Evolutionary conservation across 2,797 vertebrate genomes (phyloP).

Genomic region (Presbytis comata): DNA sequence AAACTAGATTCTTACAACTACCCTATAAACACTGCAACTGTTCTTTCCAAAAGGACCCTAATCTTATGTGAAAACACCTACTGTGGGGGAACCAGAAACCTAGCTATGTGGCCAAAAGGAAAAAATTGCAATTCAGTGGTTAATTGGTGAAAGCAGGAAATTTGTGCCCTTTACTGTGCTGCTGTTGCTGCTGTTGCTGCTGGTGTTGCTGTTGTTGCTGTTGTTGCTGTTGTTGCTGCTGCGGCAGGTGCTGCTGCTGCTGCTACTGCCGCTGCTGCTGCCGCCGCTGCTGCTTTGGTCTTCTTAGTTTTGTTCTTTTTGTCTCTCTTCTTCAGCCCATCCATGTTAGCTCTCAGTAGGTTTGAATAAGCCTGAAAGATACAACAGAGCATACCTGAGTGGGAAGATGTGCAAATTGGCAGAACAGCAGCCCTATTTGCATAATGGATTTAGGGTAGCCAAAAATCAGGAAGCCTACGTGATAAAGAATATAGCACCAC

Average conservation of each 20-base stretch:
- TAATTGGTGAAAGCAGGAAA: background rate
- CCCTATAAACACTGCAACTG: background rate
- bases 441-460: background rate
- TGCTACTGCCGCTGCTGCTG: no score
- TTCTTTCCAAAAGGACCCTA: constrained; percentile 20
- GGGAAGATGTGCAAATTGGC: background rate
- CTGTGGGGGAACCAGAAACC: background rate
- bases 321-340: constrained; percentile 99
- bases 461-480: background rate
- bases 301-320: constrained; percentile 99
- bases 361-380: constrained; percentile 95
- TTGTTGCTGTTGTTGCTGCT: no score
- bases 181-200: no score
- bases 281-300: constrained; percentile 87
- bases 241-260: no score
- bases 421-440: background rate
- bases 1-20: constrained; percentile 36
- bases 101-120: background rate
- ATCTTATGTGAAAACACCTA: constrained; percentile 8
- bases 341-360: constrained; percentile 98
- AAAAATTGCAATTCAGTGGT: background rate
- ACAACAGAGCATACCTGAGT: constrained; percentile 47
- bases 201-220: no score
- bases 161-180: constrained; percentile 89
- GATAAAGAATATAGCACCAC: background rate